Base-by-base conservation (phyloP, 1,140 invertebrate genomes). In the Oryctes rhinoceros region DNA sequence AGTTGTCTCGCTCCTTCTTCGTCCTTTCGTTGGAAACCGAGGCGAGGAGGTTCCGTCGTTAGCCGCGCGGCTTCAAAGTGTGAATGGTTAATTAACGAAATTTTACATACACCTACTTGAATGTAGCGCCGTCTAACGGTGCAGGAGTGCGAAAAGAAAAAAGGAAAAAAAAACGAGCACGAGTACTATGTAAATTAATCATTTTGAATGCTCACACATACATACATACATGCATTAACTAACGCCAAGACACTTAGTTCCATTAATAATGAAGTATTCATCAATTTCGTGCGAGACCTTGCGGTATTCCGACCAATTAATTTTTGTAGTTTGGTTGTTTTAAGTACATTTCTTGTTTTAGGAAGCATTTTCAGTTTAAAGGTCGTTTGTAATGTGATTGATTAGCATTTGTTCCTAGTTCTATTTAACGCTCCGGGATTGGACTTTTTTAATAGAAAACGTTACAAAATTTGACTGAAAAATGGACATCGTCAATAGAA, bases 61-160 rank as follows among this genome's bases (percentile, higher is more conserved):
- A 71, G 65, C 65, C 9, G 53, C 49, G n/a, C 65, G 18, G 65
- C 53, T 15, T 62, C 10, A 37, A 35, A 37, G 65, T 37, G 65
- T 71, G 65, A 71, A 71, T 71, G 24, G 65, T 20, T 71, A 71
- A 71, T 71, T 71, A 71, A 71, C 24, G 65, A 35, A 35, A 71
- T 71, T 71, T 71, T 71, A 71, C 35, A 35, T 71, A 71, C 15
- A 71, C 65, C 24, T 71, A 71, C 65, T 71, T 71, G 65, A 71
- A 71, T 30, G 20, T 71, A 71, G 24, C 65, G 53, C 53, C 53
- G 15, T 59, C 53, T 59, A 59, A 59, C n/a, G 53, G 53, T 35
- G 20, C 3, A 35, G 13, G 13, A 35, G 65, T 35, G 20, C 24
- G 65, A 30, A 35, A 11, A 35, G 2, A 71, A 59, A 59, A 35